Conservation (phyloP, 2,113 vertebrate species). For the Gavialis gangeticus region DNA sequence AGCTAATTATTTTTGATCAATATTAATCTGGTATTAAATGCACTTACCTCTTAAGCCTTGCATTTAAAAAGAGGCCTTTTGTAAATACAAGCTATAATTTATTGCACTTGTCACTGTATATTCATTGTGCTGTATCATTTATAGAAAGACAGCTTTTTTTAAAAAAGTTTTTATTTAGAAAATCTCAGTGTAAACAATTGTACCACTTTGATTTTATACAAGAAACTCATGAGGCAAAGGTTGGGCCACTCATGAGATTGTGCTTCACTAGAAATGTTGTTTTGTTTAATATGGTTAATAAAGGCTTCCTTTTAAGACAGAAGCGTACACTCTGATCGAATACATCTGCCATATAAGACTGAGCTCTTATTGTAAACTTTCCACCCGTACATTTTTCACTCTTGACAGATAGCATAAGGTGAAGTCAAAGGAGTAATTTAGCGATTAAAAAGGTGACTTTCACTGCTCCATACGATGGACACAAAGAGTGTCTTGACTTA, state of each 20-base stretch:
- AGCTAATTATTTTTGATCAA: conserved; percentile 50
- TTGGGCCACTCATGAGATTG: conserved; percentile 49
- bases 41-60: conserved; percentile 69
- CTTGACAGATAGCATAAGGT: conserved; percentile 1
- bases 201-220: conserved; percentile 83
- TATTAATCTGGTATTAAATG: conserved; percentile 72
- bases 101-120: conserved; percentile 81
- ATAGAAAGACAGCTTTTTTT: conserved; percentile 73
- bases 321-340: conserved; percentile 30
- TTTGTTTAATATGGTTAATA: conserved; percentile 74
- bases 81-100: conserved; percentile 86
- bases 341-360: conserved; percentile 64
- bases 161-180: conserved; percentile 85
- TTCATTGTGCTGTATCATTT: conserved; percentile 78
- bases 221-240: conserved; percentile 70
- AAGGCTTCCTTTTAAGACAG: conserved; percentile 79
- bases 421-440: conserved; percentile 37
- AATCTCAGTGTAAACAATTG: conserved; percentile 84
- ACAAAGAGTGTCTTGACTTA: conserved; percentile 46
- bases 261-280: conserved; percentile 76
- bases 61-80: conserved; percentile 75
- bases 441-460: not conserved
- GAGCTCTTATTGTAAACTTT: conserved; percentile 34
- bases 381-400: conserved; percentile 16
- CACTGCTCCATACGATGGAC: conserved; percentile 56